phyloP scores from a whole-genome alignment of 1,140 invertebrate species.

The Lamellibrachia luymesi region DNA sequence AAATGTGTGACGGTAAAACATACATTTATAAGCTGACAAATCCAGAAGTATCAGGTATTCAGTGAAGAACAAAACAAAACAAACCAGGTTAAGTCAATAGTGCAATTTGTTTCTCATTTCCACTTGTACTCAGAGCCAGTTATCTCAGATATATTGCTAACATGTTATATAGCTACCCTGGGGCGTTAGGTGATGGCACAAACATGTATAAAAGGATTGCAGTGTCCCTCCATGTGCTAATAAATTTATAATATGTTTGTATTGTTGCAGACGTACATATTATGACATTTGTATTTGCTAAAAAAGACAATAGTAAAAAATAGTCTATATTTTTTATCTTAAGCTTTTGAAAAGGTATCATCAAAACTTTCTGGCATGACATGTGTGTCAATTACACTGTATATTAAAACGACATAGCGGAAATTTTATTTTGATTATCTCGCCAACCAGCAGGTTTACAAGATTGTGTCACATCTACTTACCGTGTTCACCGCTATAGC shows the following conservation, averaged over 20 bases:
- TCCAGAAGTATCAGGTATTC: too few species aligned
- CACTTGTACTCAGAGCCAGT: too few species aligned
- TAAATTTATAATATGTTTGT: not conserved
- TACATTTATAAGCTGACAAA: too few species aligned
- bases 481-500: not conserved
- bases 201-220: too few species aligned
- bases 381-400: not conserved
- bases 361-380: not conserved
- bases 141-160: too few species aligned
- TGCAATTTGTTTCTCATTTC: too few species aligned
- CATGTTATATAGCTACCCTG: too few species aligned
- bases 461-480: not conserved
- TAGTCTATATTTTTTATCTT: not conserved
- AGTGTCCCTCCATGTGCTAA: not conserved
- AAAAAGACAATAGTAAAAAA: not conserved
- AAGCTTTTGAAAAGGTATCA: not conserved
- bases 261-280: not conserved
- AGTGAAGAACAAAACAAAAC: too few species aligned
- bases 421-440: not conserved
- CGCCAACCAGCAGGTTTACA: not conserved
- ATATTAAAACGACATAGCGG: not conserved
- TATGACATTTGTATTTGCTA: too few species aligned
- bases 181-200: too few species aligned
- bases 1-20: too few species aligned
- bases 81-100: too few species aligned